Percentiles rank a stretch among this genome's conserved stretches.
phyloP scores from a whole-genome alignment of 2,888 invertebrate genomes.

The Malacosoma neustria region DNA sequence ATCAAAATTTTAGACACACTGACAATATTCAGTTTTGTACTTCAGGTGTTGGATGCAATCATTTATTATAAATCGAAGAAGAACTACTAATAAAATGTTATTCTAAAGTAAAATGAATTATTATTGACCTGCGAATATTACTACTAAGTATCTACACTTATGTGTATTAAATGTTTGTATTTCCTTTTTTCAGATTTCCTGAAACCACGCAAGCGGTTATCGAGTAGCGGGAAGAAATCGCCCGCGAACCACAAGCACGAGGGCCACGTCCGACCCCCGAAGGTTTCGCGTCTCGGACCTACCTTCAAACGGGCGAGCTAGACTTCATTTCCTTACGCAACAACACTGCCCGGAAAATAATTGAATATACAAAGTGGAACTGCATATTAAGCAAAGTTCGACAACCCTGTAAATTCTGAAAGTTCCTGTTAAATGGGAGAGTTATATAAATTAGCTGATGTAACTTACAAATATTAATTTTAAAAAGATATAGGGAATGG shows the following conservation, averaged over 20 bases:
- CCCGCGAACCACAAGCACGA: constrained; percentile 58
- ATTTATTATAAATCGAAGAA: too few relatives aligned
- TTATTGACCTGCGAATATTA: too few relatives aligned
- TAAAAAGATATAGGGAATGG: too few relatives aligned
- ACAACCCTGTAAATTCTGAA: constrained; percentile 11
- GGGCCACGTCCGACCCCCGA: constrained; percentile 17
- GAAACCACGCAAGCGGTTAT: constrained; percentile 77
- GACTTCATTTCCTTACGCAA: constrained; percentile 30
- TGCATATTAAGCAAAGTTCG: constrained; percentile 16
- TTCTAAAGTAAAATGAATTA: too few relatives aligned
- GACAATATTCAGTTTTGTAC: too few relatives aligned
- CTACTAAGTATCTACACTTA: too few relatives aligned
- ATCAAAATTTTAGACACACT: too few relatives aligned
- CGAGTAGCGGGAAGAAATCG: constrained; percentile 66
- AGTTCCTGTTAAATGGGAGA: too few relatives aligned
- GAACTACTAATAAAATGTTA: too few relatives aligned
- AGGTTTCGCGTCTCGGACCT: constrained; percentile 43
- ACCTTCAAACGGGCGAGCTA: constrained; percentile 64
- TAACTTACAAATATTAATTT: too few relatives aligned
- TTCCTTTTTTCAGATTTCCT: constrained; percentile 77
- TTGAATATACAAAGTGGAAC: constrained; percentile 10
- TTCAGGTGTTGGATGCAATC: too few relatives aligned
- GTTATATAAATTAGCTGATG: too few relatives aligned
- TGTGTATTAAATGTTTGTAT: neutral
- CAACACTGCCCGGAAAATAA: constrained; percentile 11